A percentile compares a stretch with the other conserved stretches of the same genome.
Conservation (phyloP, 1,140 invertebrate genomes). For the Andrena cerasifolii region DNA sequence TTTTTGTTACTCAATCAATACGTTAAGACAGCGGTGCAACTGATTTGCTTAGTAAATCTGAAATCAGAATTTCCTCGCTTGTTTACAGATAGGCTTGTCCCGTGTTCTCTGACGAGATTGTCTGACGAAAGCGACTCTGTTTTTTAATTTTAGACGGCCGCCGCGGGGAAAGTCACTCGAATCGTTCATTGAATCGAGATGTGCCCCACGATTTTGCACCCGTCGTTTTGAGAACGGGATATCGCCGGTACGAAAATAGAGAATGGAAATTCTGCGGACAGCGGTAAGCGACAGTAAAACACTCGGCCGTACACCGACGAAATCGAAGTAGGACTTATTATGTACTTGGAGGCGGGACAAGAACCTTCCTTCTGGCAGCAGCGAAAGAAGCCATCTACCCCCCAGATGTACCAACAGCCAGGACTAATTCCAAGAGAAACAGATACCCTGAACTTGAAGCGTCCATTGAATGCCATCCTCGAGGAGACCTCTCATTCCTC, state of each 20-base stretch:
- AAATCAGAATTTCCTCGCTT: too few relatives aligned
- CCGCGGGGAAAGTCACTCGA: neutral
- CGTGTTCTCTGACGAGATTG: neutral
- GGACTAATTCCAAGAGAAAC: too few relatives aligned
- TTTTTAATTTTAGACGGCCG: constrained; percentile 31
- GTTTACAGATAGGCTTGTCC: too few relatives aligned
- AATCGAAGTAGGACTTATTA: constrained; percentile 39
- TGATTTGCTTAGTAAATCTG: too few relatives aligned
- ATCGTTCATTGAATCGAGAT: constrained; percentile 31
- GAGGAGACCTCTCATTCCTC: too few relatives aligned
- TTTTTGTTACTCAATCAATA: too few relatives aligned
- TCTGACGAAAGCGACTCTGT: constrained; percentile 4
- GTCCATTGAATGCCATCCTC: too few relatives aligned
- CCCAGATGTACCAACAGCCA: neutral
- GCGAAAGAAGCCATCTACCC: constrained; percentile 17
- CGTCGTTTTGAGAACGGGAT: constrained; percentile 36
- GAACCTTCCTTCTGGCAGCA: constrained; percentile 8
- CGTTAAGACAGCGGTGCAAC: too few relatives aligned
- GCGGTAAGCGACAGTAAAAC: constrained; percentile 71
- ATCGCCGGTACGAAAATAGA: constrained; percentile 69
- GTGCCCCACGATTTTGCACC: constrained; percentile 15
- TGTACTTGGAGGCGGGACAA: constrained; percentile 52
- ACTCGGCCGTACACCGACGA: constrained; percentile 23
- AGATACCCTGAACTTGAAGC: too few relatives aligned
- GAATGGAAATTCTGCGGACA: constrained; percentile 60